Percentiles rank a stretch among this genome's conserved stretches.
Evolutionary conservation across 1,140 invertebrate species (phyloP).

Genomic region (Eciton burchellii): DNA sequence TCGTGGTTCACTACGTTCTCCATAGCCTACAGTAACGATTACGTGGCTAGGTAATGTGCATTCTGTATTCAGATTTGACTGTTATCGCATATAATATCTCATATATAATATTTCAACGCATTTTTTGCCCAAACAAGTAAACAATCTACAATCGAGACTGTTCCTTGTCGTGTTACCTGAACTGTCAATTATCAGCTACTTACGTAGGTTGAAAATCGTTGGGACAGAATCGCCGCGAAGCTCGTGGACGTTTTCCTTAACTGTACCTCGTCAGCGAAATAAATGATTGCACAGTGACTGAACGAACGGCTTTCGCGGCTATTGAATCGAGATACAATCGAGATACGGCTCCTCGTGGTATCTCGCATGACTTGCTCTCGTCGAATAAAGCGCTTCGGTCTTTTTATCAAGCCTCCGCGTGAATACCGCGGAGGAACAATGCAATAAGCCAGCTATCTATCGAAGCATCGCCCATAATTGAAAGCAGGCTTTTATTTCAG

Average conservation of each 20-base stretch:
- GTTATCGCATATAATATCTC: constrained; percentile 1
- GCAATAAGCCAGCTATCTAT: constrained; percentile 42
- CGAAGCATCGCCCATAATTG: constrained; percentile 31
- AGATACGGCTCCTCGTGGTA: background rate
- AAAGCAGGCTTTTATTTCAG: constrained; percentile 48
- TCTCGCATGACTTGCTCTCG: constrained; percentile 8
- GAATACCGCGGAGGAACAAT: constrained; percentile 39
- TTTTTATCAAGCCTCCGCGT: constrained; percentile 25
- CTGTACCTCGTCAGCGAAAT: background rate
- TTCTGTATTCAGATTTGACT: background rate
- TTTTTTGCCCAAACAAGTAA: background rate
- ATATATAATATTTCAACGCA: background rate
- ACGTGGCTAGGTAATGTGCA: constrained; percentile 88
- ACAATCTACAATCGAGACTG: background rate
- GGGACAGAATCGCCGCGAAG: background rate
- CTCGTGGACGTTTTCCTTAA: constrained; percentile 5
- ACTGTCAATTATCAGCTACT: background rate
- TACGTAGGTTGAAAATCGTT: background rate
- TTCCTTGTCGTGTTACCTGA: background rate
- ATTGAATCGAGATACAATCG: constrained; percentile 10
- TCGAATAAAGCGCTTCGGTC: constrained; percentile 1
- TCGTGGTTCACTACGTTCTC: constrained; percentile 92
- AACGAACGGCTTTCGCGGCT: background rate
- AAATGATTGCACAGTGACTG: constrained; percentile 9
- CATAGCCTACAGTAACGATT: constrained; percentile 91